phyloP scores from a whole-genome alignment of 2,888 invertebrate species.

The Heliconius aoede region DNA sequence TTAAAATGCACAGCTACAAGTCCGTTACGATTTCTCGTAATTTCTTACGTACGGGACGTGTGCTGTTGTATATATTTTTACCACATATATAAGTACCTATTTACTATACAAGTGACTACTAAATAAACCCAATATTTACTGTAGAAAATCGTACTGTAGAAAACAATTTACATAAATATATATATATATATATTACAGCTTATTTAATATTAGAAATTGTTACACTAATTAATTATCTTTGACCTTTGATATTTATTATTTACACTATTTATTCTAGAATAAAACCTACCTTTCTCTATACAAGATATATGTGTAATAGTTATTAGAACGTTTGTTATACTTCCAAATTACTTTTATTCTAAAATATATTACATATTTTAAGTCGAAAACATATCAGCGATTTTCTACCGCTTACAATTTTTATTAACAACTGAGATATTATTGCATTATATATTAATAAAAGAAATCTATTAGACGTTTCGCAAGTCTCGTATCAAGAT shows the following conservation, averaged over 20 bases:
- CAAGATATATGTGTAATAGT: conserved; percentile 3
- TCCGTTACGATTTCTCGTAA: neutral
- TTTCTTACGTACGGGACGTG: neutral
- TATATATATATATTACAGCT: conserved; percentile 17
- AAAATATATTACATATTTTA: conserved; percentile 30
- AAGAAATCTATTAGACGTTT: conserved; percentile 2
- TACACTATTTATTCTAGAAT: conserved; percentile 28
- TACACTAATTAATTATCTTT: conserved; percentile 9
- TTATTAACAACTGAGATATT: conserved; percentile 22
- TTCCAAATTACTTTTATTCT: conserved; percentile 22
- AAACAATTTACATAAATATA: conserved; percentile 18
- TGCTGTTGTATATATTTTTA: conserved; percentile 22
- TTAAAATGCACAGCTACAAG: neutral
- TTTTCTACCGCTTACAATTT: conserved; percentile 52
- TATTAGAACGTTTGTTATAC: conserved; percentile 20
- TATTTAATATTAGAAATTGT: conserved; percentile 13
- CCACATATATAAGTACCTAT: neutral
- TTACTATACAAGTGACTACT: conserved; percentile 12
- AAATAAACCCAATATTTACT: conserved; percentile 29
- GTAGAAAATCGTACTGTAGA: conserved; percentile 27
- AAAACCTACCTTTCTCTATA: conserved; percentile 23
- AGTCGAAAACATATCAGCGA: conserved; percentile 62
- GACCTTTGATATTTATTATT: conserved; percentile 31
- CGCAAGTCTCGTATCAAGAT: conserved; percentile 13
- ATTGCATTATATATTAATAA: conserved; percentile 17